A percentile compares a stretch with the other conserved stretches of the same genome.
Evolutionary conservation across 2,113 vertebrate species (phyloP).

Genomic region (Ptilonorhynchus violaceus): DNA sequence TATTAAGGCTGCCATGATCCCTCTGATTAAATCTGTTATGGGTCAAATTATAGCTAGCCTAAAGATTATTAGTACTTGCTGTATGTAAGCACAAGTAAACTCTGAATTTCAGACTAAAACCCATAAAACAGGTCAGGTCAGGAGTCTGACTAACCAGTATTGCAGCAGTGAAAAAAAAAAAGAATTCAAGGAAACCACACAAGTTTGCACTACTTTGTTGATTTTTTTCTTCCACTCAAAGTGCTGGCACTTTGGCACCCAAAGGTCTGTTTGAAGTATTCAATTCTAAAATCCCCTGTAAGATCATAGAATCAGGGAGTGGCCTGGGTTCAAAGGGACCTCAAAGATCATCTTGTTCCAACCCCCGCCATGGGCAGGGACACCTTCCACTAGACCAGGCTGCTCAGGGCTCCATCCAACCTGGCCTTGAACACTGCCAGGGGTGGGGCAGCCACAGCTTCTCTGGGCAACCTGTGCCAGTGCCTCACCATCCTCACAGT

Average conservation of each 20-base stretch:
- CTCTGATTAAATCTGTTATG: not conserved
- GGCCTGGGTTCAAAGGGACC: not conserved
- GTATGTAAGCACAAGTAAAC: not conserved
- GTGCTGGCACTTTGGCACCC: not conserved
- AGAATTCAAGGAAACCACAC: not conserved
- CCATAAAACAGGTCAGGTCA: not conserved
- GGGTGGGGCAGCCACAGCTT: accelerated
- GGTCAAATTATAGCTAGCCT: not conserved
- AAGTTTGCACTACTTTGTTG: not conserved
- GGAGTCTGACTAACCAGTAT: not conserved
- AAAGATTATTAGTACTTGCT: not conserved
- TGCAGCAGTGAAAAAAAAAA: not conserved
- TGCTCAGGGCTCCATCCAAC: not conserved
- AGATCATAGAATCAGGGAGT: not conserved
- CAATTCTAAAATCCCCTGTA: not conserved
- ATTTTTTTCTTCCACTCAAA: not conserved
- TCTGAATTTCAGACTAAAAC: not conserved
- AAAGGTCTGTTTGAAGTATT: not conserved
- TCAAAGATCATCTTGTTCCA: accelerated
- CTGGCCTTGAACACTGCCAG: not conserved
- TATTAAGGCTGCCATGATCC: not conserved
- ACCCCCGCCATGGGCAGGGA: accelerated
- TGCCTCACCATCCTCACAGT: not conserved
- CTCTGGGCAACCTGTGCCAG: not conserved
- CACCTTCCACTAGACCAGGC: not conserved